phyloP scores from a whole-genome alignment of 2,797 vertebrate genomes.

The Ptychobarbus kaznakovi region DNA sequence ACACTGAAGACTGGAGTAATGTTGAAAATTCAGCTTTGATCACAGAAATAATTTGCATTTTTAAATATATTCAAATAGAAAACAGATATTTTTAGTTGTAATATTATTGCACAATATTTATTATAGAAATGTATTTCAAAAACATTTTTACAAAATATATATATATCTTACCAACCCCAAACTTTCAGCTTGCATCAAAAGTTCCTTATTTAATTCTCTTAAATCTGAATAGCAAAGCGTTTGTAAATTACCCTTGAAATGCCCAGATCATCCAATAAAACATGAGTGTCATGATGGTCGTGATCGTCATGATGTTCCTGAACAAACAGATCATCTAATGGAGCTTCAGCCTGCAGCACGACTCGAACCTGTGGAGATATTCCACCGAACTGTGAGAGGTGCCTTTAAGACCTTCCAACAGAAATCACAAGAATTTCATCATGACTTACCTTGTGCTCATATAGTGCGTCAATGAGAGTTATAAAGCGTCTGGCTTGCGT shows the following conservation, averaged over 20 bases:
- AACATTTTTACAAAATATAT: not conserved
- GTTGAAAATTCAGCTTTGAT: not conserved
- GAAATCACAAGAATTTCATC: not conserved
- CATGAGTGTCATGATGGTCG: slow-evolving; percentile 80
- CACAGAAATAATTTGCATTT: not conserved
- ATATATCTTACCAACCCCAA: not conserved
- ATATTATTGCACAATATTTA: not conserved
- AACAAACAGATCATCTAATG: slow-evolving; percentile 87
- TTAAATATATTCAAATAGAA: not conserved
- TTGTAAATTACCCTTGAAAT: slow-evolving; percentile 85
- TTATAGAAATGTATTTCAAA: not conserved
- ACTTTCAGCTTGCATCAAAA: not conserved
- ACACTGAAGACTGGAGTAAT: not conserved
- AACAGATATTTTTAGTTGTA: not conserved
- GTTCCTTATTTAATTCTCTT: not conserved
- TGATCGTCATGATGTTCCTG: slow-evolving; percentile 74
- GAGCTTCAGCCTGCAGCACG: slow-evolving; percentile 85
- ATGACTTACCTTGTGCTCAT: slow-evolving; percentile 89
- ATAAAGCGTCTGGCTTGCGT: slow-evolving; percentile 94
- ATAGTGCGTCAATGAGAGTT: slow-evolving; percentile 93
- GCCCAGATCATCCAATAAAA: slow-evolving; percentile 93
- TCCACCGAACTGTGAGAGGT: not conserved
- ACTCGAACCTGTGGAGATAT: slow-evolving; percentile 84
- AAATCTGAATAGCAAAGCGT: not conserved
- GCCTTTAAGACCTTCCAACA: not conserved